Evolutionary conservation across 2,888 invertebrate species (phyloP).

Genomic region (Arrhopalites spinosus): DNA sequence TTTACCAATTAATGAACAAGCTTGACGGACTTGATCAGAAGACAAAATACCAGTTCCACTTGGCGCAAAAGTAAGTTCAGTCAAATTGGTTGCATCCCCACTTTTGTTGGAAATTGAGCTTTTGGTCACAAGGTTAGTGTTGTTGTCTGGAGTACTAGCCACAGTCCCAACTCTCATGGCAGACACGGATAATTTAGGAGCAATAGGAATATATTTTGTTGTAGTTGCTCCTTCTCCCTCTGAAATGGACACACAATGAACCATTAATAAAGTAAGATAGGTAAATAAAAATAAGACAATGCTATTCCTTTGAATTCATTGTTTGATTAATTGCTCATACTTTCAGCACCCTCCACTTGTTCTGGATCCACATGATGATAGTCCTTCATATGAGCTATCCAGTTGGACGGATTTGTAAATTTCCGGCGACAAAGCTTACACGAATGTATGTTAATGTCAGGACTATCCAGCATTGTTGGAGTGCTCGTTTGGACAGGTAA

Average conservation of each 20-base stretch:
- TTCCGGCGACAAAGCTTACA: constrained; percentile 12
- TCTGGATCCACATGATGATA: constrained; percentile 24
- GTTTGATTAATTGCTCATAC: neutral
- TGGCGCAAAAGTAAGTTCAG: neutral
- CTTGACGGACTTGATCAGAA: neutral
- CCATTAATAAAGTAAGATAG: no score
- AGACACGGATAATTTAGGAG: neutral
- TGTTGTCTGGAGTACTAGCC: neutral
- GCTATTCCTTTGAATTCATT: neutral
- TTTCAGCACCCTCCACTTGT: constrained; percentile 15
- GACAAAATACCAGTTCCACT: neutral
- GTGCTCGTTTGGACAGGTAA: no score
- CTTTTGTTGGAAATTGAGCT: neutral
- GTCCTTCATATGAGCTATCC: constrained; percentile 14
- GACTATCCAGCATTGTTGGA: no score
- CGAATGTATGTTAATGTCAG: neutral
- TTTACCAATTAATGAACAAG: constrained; percentile 13
- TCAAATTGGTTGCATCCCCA: no score
- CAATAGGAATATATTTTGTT: neutral
- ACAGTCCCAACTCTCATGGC: neutral
- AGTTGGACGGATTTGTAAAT: constrained; percentile 10
- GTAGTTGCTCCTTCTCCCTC: no score
- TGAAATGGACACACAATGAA: no score
- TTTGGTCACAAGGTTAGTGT: neutral
- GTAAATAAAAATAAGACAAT: neutral